Evolutionary conservation across 2,797 vertebrate species (phyloP).

Genomic region (Kryptolebias ocellatus): DNA sequence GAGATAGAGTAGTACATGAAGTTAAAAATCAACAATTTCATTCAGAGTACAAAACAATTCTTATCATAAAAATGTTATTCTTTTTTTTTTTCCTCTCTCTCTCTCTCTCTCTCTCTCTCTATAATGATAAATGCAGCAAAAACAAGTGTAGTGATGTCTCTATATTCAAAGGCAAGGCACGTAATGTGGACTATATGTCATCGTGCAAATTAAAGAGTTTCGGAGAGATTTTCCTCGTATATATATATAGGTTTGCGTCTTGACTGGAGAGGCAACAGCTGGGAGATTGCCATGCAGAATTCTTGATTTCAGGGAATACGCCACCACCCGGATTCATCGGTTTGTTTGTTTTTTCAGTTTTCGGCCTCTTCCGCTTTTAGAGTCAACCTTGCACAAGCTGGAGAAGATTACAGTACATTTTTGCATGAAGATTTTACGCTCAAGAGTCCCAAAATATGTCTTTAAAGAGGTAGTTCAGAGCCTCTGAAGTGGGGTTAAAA

Average conservation of each 20-base stretch:
- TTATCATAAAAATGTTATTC: conserved; percentile 99
- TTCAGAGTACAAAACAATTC: conserved; percentile 99
- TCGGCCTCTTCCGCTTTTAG: conserved; percentile 58
- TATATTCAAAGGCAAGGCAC: conserved; percentile 99
- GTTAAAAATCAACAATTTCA: conserved; percentile 98
- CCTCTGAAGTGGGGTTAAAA: too few relatives aligned
- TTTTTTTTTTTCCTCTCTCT: conserved; percentile 60
- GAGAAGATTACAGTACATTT: conserved; percentile 77
- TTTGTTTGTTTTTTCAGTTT: conserved; percentile 47
- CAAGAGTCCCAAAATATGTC: too few relatives aligned
- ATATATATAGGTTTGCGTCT: conserved; percentile 60
- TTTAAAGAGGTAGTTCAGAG: too few relatives aligned
- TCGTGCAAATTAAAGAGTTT: conserved; percentile 99
- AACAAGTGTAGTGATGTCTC: conserved; percentile 99
- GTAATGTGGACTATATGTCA: conserved; percentile 99
- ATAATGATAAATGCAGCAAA: conserved; percentile 99
- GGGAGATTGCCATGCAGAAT: conserved; percentile 88
- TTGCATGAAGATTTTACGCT: conserved; percentile 64
- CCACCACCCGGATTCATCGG: conserved; percentile 83
- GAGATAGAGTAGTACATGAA: conserved; percentile 98
- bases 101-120: conserved; percentile 45
- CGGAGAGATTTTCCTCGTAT: conserved; percentile 88
- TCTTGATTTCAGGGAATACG: conserved; percentile 83
- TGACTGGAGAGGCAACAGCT: conserved; percentile 91
- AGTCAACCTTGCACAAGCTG: conserved; percentile 85